Conservation (phyloP, 23 tunicate species). For the Trididemnum clinides region DNA sequence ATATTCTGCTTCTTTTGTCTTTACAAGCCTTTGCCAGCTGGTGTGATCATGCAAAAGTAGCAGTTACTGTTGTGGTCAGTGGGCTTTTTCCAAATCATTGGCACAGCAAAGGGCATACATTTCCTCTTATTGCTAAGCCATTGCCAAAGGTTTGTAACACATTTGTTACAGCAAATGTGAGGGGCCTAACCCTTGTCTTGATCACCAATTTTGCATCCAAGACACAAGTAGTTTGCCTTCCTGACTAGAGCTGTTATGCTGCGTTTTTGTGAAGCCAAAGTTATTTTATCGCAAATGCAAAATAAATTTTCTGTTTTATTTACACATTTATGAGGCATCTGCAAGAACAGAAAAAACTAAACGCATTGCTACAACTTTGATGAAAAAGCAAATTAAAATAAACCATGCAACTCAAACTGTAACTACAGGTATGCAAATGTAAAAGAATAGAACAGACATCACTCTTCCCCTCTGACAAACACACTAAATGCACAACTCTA, state of each 20-base stretch:
- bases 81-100: too few species aligned
- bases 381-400: not conserved
- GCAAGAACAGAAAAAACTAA: not conserved
- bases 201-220: too few species aligned
- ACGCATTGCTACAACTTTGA: not conserved
- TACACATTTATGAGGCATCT: not conserved
- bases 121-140: not conserved
- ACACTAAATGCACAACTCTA: not conserved
- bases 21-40: too few species aligned
- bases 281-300: not conserved
- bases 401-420: not conserved
- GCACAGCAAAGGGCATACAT: too few species aligned
- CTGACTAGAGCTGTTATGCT: too few species aligned
- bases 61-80: too few species aligned
- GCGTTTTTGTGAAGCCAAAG: not conserved
- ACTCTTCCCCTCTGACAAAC: not conserved
- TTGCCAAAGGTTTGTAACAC: not conserved
- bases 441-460: too few species aligned
- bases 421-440: not conserved
- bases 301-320: not conserved
- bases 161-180: too few species aligned
- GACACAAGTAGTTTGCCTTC: too few species aligned
- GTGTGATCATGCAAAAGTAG: too few species aligned
- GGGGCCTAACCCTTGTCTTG: too few species aligned
- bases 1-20: too few species aligned